Evolutionary conservation across 2,797 vertebrate genomes (phyloP).

Genomic region (Botia kubotai): DNA sequence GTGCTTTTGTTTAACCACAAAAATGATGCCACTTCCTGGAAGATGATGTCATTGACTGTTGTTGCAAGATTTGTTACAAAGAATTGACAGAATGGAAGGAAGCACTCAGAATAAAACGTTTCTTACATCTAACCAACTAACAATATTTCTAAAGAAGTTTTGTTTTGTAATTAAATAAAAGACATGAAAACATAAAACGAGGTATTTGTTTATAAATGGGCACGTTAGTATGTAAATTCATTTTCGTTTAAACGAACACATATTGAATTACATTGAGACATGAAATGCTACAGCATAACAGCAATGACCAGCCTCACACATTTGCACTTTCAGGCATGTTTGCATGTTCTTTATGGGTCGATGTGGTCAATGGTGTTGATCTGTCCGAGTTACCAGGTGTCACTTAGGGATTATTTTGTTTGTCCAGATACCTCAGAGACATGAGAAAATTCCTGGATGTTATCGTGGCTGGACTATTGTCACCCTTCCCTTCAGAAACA

Average conservation of each 20-base stretch:
- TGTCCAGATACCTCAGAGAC: slow-evolving; percentile 57
- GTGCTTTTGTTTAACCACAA: background rate
- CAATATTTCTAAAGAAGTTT: too few species aligned
- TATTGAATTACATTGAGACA: background rate
- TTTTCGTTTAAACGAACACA: too few species aligned
- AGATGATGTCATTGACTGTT: background rate
- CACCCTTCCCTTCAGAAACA: slow-evolving; percentile 73
- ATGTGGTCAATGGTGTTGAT: slow-evolving; percentile 65
- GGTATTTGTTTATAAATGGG: too few species aligned
- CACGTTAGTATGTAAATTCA: too few species aligned
- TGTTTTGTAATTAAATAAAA: too few species aligned
- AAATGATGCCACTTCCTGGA: slow-evolving; percentile 8
- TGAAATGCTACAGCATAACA: background rate
- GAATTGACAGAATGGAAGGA: background rate
- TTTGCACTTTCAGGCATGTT: background rate
- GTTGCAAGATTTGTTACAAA: background rate
- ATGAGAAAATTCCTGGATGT: slow-evolving; percentile 74
- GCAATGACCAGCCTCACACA: background rate
- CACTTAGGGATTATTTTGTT: slow-evolving; percentile 72
- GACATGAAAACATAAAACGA: too few species aligned
- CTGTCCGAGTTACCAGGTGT: slow-evolving; percentile 76
- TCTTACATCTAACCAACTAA: too few species aligned
- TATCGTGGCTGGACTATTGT: slow-evolving; percentile 76
- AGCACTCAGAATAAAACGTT: too few species aligned
- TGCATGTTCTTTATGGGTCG: slow-evolving; percentile 30